phyloP scores from a whole-genome alignment of 2,113 vertebrate genomes.

The Bettongia penicillata region DNA sequence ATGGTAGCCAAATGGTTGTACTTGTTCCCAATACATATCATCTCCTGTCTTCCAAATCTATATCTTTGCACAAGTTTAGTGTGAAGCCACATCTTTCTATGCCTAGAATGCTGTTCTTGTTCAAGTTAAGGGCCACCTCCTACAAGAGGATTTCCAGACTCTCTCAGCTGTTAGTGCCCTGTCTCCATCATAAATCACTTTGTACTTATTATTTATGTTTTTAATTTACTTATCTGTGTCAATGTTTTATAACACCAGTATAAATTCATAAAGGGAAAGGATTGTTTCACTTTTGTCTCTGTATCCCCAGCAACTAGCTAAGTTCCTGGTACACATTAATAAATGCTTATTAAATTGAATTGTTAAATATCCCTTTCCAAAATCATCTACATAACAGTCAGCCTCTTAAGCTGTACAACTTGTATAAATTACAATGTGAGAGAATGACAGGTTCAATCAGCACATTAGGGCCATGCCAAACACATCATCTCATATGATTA shows the following conservation, averaged over 20 bases:
- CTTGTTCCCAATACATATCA: too few species aligned
- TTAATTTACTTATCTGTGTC: background rate
- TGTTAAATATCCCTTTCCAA: background rate
- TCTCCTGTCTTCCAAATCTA: too few species aligned
- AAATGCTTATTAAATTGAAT: background rate
- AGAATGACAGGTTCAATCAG: background rate
- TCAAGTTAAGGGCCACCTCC: too few species aligned
- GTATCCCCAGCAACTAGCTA: background rate
- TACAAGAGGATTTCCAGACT: too few species aligned
- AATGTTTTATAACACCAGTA: background rate
- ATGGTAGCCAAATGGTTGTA: too few species aligned
- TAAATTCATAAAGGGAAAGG: background rate
- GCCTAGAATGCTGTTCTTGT: too few species aligned
- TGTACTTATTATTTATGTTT: background rate
- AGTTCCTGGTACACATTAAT: background rate
- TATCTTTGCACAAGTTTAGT: too few species aligned
- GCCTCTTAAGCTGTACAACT: background rate
- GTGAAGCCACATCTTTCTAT: too few species aligned
- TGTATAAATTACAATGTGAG: background rate
- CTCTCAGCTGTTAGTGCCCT: too few species aligned
- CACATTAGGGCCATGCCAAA: background rate
- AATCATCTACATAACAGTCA: background rate
- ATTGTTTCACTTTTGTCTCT: background rate
- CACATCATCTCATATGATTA: too few species aligned
- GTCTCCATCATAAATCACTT: too few species aligned